Evolutionary conservation across 2,113 vertebrate species (phyloP).

Genomic region (Sula dactylatra): DNA sequence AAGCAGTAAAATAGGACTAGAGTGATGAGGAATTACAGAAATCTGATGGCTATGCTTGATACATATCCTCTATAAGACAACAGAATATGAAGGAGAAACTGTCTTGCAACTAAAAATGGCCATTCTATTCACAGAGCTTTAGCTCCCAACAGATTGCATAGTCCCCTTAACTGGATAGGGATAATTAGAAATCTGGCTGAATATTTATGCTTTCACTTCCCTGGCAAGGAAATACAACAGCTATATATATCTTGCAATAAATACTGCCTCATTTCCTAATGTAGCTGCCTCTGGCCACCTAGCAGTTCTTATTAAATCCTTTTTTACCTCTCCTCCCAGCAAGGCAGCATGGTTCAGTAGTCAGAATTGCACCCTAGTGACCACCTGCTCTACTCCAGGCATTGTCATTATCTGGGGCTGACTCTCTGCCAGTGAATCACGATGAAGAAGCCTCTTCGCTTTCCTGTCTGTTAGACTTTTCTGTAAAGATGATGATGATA

Average conservation of each 20-base stretch:
- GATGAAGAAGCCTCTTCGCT: neutral
- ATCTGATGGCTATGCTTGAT: neutral
- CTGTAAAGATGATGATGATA: neutral
- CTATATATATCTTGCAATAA: neutral
- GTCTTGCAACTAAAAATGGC: neutral
- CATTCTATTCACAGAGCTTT: neutral
- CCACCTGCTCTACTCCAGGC: rapidly evolving
- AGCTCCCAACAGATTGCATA: neutral
- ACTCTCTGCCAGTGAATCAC: neutral
- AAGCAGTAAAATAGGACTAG: neutral
- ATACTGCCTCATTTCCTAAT: neutral
- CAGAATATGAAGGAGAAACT: neutral
- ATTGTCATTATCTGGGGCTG: neutral
- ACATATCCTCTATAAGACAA: neutral
- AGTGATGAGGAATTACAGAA: neutral
- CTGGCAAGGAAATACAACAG: neutral
- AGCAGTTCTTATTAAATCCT: neutral
- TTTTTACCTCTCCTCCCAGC: neutral
- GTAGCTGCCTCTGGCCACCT: neutral
- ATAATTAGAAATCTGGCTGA: neutral
- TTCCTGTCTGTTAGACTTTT: neutral
- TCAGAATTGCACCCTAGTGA: neutral
- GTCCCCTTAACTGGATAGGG: neutral
- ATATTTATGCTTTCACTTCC: neutral
- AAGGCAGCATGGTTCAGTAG: neutral